Evolutionary conservation across 2,888 invertebrate species (phyloP).

Genomic region (Leptopilina drosophilae): DNA sequence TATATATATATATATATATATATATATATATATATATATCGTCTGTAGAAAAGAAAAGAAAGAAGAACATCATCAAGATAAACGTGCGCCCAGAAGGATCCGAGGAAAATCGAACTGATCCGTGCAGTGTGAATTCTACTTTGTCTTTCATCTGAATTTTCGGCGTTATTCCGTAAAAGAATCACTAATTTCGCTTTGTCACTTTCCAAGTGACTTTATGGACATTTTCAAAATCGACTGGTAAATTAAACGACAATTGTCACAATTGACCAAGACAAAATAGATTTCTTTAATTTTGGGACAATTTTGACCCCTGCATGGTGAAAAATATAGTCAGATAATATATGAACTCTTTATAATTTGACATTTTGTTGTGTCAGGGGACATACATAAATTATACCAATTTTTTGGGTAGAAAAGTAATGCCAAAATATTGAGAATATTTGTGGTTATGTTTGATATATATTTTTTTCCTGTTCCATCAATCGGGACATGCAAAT

Average conservation of each 20-base stretch:
- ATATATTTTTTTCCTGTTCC: too few relatives aligned
- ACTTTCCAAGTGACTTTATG: background rate
- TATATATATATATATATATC: background rate
- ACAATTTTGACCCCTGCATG: background rate
- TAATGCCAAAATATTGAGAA: too few relatives aligned
- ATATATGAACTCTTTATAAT: too few relatives aligned
- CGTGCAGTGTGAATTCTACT: background rate
- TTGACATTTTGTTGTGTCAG: too few relatives aligned
- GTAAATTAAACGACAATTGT: background rate
- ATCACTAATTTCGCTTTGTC: slow-evolving; percentile 23
- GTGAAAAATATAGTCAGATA: too few relatives aligned
- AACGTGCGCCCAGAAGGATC: slow-evolving; percentile 10
- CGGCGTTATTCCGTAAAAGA: background rate
- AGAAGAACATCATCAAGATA: slow-evolving; percentile 9
- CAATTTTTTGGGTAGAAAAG: too few relatives aligned
- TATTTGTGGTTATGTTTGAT: too few relatives aligned
- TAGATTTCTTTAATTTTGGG: background rate
- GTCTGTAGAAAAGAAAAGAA: slow-evolving; percentile 24
- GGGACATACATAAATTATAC: too few relatives aligned
- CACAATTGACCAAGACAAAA: background rate
- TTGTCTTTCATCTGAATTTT: slow-evolving; percentile 20
- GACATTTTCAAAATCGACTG: slow-evolving; percentile 9
- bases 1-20: too few relatives aligned
- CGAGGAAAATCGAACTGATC: slow-evolving; percentile 13
- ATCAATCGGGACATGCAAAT: too few relatives aligned